phyloP scores from a whole-genome alignment of 1,140 invertebrate genomes.

The Copidosoma floridanum region DNA sequence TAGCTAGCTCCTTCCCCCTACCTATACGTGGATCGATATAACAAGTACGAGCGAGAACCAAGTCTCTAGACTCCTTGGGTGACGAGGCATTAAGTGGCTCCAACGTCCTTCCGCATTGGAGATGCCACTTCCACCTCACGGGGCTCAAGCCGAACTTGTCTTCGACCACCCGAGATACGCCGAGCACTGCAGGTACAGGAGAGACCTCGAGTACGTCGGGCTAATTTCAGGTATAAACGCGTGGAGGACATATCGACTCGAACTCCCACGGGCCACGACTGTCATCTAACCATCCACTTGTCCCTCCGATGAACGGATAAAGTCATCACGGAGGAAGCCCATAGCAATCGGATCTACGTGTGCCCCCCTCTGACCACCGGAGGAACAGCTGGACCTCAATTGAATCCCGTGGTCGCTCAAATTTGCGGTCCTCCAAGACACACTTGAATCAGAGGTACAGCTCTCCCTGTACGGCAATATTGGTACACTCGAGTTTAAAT shows the following conservation, averaged over 20 bases:
- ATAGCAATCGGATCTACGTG: no score
- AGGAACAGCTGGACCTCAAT: no score
- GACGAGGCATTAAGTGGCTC: no score
- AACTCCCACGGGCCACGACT: constrained; percentile 15
- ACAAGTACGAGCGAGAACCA: constrained; percentile 2
- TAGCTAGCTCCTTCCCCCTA: neutral
- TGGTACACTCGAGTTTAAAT: no score
- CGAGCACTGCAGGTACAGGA: constrained; percentile 23
- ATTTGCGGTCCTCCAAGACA: no score
- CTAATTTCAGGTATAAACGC: constrained; percentile 41
- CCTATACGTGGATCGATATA: neutral
- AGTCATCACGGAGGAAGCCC: constrained; percentile 2
- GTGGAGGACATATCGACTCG: constrained; percentile 34
- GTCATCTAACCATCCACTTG: neutral
- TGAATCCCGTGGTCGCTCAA: no score
- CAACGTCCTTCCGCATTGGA: constrained; percentile 32
- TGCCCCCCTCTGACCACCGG: no score
- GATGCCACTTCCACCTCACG: constrained; percentile 9
- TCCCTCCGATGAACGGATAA: constrained; percentile 1
- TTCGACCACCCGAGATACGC: neutral
- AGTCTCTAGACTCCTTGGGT: no score
- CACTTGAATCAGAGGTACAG: no score
- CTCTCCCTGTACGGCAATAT: no score
- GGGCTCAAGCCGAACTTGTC: neutral
- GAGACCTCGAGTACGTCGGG: constrained; percentile 24